Conservation (phyloP, 2,888 invertebrate genomes). For the Thyatira batis region DNA sequence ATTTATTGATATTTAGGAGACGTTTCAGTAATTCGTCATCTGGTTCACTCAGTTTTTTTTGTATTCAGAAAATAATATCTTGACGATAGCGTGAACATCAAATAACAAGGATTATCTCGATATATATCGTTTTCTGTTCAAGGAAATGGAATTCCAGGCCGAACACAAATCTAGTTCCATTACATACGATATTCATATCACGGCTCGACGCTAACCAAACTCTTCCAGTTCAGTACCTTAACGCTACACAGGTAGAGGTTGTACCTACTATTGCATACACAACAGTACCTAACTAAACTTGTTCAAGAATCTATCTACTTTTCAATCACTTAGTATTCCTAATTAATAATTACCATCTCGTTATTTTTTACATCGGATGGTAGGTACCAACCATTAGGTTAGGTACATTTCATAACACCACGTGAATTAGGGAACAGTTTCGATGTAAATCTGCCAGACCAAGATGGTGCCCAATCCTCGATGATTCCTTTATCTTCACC, state of each 20-base stretch:
- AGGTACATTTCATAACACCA: not conserved
- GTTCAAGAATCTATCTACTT: not conserved
- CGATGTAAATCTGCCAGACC: slow-evolving; percentile 20
- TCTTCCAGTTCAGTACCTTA: slow-evolving; percentile 19
- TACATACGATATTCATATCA: slow-evolving; percentile 22
- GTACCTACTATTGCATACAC: not conserved
- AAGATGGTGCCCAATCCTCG: slow-evolving; percentile 26
- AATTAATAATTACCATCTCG: no score
- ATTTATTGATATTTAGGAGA: no score
- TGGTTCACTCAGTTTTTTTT: no score
- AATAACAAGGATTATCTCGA: not conserved
- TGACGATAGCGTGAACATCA: not conserved
- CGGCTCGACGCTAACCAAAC: slow-evolving; percentile 24
- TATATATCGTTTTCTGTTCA: slow-evolving; percentile 4
- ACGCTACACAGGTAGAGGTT: slow-evolving; percentile 9
- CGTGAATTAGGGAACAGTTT: not conserved
- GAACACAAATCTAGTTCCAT: slow-evolving; percentile 10
- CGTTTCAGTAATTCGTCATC: no score
- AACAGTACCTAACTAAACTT: not conserved
- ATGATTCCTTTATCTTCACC: slow-evolving; percentile 32
- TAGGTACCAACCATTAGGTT: no score
- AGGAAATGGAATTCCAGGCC: slow-evolving; percentile 10
- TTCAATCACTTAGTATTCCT: not conserved
- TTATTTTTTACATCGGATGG: no score
- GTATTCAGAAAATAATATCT: no score